These are phyloP conservation scores for Myiagra hebetior DNA, from an alignment of 2,113 vertebrate species.

Conservation along the genomic window DNA sequence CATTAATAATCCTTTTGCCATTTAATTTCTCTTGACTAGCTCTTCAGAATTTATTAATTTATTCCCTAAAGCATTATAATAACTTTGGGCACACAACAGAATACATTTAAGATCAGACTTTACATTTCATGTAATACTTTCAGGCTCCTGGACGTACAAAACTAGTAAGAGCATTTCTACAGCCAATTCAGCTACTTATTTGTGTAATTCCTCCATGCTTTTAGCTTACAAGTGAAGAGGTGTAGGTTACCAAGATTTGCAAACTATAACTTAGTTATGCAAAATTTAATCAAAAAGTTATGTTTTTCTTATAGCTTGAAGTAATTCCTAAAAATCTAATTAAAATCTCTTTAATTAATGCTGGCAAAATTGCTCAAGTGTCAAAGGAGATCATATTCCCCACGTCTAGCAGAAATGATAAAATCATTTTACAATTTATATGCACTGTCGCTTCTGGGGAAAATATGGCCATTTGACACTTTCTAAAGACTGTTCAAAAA, in stretches of 20 bases:
- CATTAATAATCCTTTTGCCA: neutral
- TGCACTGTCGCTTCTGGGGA: neutral
- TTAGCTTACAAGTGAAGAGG: neutral
- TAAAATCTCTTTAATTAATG: conserved; percentile 34
- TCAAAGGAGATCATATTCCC: conserved; percentile 6
- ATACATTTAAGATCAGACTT: neutral
- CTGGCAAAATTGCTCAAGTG: conserved; percentile 17
- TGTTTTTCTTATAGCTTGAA: conserved; percentile 21
- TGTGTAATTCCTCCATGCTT: neutral
- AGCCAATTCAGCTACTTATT: neutral
- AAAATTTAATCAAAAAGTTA: conserved; percentile 43
- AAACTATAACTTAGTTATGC: conserved; percentile 22
- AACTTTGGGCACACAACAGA: neutral
- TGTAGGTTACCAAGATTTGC: neutral
- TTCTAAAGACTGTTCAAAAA: neutral
- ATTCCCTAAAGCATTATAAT: neutral
- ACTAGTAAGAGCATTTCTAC: neutral
- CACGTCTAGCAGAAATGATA: neutral
- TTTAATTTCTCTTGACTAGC: neutral
- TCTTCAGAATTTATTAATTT: neutral
- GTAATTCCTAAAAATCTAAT: conserved; percentile 32
- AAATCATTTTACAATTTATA: conserved; percentile 30
- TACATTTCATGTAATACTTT: neutral
- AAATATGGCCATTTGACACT: neutral
- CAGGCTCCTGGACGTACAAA: neutral